Percentiles rank a stretch among this genome's conserved stretches.
phyloP scores from a whole-genome alignment of 2,797 vertebrate species.

The Falco berigora region DNA sequence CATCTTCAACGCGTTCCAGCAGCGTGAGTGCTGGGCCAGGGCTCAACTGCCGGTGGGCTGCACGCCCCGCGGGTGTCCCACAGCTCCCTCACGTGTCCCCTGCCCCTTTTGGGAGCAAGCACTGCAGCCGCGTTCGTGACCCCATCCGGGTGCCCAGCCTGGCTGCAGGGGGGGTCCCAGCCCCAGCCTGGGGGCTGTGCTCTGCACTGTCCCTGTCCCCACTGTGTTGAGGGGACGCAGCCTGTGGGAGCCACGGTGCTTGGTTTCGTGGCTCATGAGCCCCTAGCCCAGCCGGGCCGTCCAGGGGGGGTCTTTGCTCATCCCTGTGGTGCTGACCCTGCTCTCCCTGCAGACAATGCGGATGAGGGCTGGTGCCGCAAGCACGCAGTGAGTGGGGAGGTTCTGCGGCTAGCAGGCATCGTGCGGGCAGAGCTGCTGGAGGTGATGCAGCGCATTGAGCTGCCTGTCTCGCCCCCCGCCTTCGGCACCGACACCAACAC shows the following conservation, averaged over 20 bases:
- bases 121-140: fast-evolving
- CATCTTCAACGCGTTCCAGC: constrained; percentile 84
- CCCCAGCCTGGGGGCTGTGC: fast-evolving
- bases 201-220: fast-evolving
- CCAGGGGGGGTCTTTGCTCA: fast-evolving
- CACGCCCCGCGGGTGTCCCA: fast-evolving
- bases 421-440: constrained; percentile 87
- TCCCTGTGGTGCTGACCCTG: neutral
- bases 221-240: fast-evolving
- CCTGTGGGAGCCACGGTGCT: neutral
- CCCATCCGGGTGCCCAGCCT: no score
- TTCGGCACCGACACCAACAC: constrained; percentile 88
- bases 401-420: constrained; percentile 79
- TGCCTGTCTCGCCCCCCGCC: constrained; percentile 86
- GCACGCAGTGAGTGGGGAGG: constrained; percentile 78
- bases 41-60: fast-evolving
- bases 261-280: fast-evolving
- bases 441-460: constrained; percentile 90
- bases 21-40: constrained; percentile 69
- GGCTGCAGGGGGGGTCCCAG: neutral
- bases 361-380: constrained; percentile 86
- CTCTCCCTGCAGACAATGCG: constrained; percentile 74
- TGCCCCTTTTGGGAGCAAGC: neutral
- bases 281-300: neutral
- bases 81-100: neutral